These are phyloP conservation scores for Rostratula benghalensis DNA, from an alignment of 2,113 vertebrate genomes.

Conservation along the genomic window DNA sequence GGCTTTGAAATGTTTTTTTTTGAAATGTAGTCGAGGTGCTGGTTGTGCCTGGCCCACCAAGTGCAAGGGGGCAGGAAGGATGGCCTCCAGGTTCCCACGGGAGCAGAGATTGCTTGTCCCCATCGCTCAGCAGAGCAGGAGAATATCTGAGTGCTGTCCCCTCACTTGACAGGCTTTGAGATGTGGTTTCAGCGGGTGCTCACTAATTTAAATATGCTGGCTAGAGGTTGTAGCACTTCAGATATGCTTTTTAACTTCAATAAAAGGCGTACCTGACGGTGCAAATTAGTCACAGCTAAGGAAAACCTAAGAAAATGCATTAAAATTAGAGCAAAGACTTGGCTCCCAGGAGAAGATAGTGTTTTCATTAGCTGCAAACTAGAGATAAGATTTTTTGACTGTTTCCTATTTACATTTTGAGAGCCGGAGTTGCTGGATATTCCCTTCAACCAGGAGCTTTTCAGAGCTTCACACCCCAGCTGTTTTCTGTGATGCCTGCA, in stretches of 20 bases:
- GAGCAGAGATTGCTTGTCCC: neutral
- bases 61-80: neutral
- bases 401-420: conserved; percentile 37
- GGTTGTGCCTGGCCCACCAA: neutral
- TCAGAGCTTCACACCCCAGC: neutral
- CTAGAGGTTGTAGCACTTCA: neutral
- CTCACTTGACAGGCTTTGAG: neutral
- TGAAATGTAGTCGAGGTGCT: neutral
- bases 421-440: neutral
- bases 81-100: neutral
- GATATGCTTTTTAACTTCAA: conserved; percentile 30
- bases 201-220: neutral
- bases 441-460: neutral
- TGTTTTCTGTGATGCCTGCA: neutral
- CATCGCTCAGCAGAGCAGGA: neutral
- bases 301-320: conserved; percentile 28
- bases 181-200: neutral
- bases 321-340: conserved; percentile 48
- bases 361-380: conserved; percentile 53
- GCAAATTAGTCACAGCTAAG: conserved; percentile 40
- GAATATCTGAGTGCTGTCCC: neutral
- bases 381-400: conserved; percentile 40
- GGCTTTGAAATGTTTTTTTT: neutral
- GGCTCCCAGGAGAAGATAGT: neutral
- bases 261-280: conserved; percentile 17